Conservation (phyloP, 2,797 vertebrate species). For the Bradypodion pumilum region DNA sequence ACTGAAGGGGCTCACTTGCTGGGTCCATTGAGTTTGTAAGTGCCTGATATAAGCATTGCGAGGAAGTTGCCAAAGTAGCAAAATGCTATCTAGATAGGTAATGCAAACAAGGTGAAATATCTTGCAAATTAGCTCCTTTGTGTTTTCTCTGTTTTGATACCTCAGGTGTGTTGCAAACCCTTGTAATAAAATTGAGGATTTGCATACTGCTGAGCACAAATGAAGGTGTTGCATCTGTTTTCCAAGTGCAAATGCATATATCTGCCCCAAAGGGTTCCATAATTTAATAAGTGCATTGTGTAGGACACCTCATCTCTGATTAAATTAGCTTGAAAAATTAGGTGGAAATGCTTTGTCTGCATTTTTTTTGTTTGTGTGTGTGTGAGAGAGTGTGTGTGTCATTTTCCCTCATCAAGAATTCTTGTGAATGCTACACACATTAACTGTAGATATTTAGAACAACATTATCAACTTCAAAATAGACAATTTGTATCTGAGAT, state of each 20-base stretch:
- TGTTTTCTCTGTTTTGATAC: background rate
- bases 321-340: conserved; percentile 67
- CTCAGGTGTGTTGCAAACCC: conserved; percentile 12
- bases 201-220: conserved; percentile 23
- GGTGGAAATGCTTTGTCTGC: conserved; percentile 43
- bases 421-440: background rate
- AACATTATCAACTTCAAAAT: background rate
- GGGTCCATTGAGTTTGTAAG: background rate
- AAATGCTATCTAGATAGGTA: background rate
- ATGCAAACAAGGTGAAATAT: background rate
- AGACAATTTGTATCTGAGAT: background rate
- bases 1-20: background rate
- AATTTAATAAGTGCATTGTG: conserved; percentile 58
- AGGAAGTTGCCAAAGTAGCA: background rate
- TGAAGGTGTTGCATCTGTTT: conserved; percentile 19
- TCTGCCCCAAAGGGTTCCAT: conserved; percentile 44
- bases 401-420: background rate
- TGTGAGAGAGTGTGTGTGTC: no score
- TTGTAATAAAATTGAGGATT: conserved; percentile 34
- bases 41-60: background rate
- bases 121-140: background rate
- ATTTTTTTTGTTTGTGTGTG: background rate
- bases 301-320: conserved; percentile 52
- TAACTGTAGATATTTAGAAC: background rate
- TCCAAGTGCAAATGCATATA: background rate